A percentile compares a stretch with the other conserved stretches of the same genome.
phyloP scores from a whole-genome alignment of 1,140 invertebrate species.

The Macrotrachela quadricornifera region DNA sequence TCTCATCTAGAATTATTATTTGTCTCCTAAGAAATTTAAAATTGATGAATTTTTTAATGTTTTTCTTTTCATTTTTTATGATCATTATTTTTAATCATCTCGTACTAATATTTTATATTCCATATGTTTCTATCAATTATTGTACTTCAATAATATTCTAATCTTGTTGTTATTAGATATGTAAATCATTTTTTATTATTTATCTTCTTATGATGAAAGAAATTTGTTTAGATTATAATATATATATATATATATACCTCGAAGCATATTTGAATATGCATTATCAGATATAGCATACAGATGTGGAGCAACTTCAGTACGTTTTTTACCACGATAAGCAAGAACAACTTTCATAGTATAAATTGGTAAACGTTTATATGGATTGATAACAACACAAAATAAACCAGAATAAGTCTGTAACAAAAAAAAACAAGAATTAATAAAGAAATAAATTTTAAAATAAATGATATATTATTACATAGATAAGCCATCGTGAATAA shows the following conservation, averaged over 20 bases:
- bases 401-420: conserved; percentile 99
- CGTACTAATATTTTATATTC: too few relatives aligned
- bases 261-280: conserved; percentile 96
- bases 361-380: conserved; percentile 97
- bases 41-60: too few relatives aligned
- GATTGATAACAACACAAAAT: conserved; percentile 99
- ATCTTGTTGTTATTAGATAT: too few relatives aligned
- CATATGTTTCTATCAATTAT: too few relatives aligned
- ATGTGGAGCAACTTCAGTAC: conserved; percentile 97
- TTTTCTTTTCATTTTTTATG: too few relatives aligned
- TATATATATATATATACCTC: neutral
- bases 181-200: too few relatives aligned
- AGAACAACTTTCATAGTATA: conserved; percentile 85
- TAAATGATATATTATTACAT: conserved; percentile 47
- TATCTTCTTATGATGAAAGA: too few relatives aligned
- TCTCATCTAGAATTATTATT: too few relatives aligned
- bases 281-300: conserved; percentile 99
- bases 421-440: conserved; percentile 13
- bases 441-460: neutral
- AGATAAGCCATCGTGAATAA: conserved; percentile 91
- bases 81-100: too few relatives aligned
- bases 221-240: neutral
- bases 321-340: conserved; percentile 91
- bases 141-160: too few relatives aligned
- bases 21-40: too few relatives aligned